These are phyloP conservation scores for Syrmaticus mikado DNA, from an alignment of 2,113 vertebrate species.

Conservation along the genomic window DNA sequence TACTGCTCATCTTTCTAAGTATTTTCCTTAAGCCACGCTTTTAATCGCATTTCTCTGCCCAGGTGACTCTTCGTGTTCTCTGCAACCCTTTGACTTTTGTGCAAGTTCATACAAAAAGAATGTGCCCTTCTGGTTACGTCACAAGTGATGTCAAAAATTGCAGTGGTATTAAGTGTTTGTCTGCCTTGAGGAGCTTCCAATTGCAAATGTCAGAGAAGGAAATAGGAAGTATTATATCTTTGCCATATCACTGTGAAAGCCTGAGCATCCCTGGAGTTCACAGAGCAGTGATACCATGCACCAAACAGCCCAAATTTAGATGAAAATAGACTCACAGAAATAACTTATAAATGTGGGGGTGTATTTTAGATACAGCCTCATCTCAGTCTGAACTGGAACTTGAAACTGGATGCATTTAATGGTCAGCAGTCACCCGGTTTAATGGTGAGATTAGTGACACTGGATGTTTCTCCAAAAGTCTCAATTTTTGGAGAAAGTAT, in stretches of 20 bases:
- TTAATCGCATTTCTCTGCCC: background rate
- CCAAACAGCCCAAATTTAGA: background rate
- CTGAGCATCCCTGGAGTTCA: background rate
- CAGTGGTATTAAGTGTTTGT: background rate
- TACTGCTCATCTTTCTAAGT: background rate
- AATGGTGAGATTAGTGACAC: background rate
- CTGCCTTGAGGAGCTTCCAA: background rate
- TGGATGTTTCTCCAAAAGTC: background rate
- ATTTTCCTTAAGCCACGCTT: background rate
- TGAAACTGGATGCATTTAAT: background rate
- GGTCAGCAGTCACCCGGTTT: background rate
- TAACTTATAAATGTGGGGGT: background rate
- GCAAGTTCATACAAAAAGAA: background rate
- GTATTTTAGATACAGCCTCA: background rate
- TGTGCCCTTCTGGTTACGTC: background rate
- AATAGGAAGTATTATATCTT: background rate
- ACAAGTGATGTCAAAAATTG: background rate
- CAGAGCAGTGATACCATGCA: background rate
- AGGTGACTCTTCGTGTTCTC: background rate
- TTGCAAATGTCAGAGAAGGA: background rate
- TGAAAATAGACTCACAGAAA: background rate
- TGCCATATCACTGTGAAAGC: background rate
- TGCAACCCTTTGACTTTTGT: background rate
- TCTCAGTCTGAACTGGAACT: background rate
- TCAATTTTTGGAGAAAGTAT: background rate